Base-by-base conservation (phyloP, 2,797 vertebrate species). In the Bufotes viridis region DNA sequence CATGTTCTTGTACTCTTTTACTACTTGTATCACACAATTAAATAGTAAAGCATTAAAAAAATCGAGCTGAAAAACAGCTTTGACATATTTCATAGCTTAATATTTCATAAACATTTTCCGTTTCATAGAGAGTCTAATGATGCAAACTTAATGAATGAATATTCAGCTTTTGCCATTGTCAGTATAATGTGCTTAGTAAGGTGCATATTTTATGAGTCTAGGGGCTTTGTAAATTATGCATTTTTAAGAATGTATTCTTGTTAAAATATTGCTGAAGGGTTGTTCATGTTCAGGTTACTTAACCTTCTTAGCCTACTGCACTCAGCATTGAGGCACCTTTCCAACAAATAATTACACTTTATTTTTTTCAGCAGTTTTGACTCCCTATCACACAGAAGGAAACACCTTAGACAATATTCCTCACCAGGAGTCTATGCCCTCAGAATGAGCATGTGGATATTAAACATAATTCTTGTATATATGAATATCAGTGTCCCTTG, bases 331-430 rank as follows among this genome's bases (percentile, higher is more conserved):
- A 84, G 55, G 82, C 69, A 84, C 29, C 63, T 84, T 75, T 84
- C 57, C 55, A 84, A 61, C 29, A 74, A 84, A 75, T 84, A 84
- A 84, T 84, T 57, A 84, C 82, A 75, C 70, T 60, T 84, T 14
- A 57, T 13, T 60, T 58, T 58, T 34, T 75, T 14, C 57, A 34
- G 4, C 34, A 57, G 26, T 75, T 61, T 84, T 14, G 22, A 61
- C 34, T 84, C 20, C 34, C 29, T 15, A 24, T 22, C n/a, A 49
- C 26, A 61, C 55, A 42, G 57, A 75, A 51, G 20, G 26, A 29
- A 84, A 75, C 18, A 75, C 57, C 70, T 15, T 18, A 60, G 55
- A 75, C 70, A 75, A 60, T 75, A 61, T 17, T 75, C 7, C 70
- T 24, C 82, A 75, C 61, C 70, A 84, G 29, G 82, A 74, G 55